Evolutionary conservation across 2,888 invertebrate genomes (phyloP).

Genomic region (Ptychoptera contaminata): DNA sequence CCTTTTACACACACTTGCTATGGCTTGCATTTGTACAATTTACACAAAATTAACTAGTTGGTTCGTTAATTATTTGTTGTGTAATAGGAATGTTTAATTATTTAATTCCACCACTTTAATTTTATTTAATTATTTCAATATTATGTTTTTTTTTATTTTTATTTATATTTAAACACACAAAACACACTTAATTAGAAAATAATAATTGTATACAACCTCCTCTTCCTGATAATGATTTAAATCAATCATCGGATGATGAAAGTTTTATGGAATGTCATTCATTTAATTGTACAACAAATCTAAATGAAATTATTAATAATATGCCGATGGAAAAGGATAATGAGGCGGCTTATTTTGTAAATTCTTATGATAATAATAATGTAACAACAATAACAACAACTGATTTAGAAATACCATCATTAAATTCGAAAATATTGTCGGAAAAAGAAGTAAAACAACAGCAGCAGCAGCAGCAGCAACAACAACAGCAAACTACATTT

Average conservation of each 20-base stretch:
- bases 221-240: conserved; percentile 13
- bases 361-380: conserved; percentile 7
- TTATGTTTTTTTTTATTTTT: too few relatives aligned
- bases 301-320: not conserved
- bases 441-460: not conserved
- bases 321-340: not conserved
- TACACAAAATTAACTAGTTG: too few relatives aligned
- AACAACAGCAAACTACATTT: not conserved
- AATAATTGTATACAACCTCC: conserved; percentile 11
- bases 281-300: conserved; percentile 8
- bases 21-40: too few relatives aligned
- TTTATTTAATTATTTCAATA: too few relatives aligned
- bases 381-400: conserved; percentile 6
- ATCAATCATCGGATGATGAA: conserved; percentile 20
- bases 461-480: not conserved
- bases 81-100: too few relatives aligned
- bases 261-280: conserved; percentile 24
- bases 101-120: too few relatives aligned
- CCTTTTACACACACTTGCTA: too few relatives aligned
- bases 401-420: not conserved
- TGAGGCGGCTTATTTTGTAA: conserved; percentile 3
- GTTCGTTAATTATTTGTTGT: too few relatives aligned
- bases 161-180: too few relatives aligned
- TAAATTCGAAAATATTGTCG: too few relatives aligned
- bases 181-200: not conserved